These are phyloP conservation scores for Leuciscus idus DNA, from an alignment of 2,113 vertebrate genomes.

Conservation along the genomic window DNA sequence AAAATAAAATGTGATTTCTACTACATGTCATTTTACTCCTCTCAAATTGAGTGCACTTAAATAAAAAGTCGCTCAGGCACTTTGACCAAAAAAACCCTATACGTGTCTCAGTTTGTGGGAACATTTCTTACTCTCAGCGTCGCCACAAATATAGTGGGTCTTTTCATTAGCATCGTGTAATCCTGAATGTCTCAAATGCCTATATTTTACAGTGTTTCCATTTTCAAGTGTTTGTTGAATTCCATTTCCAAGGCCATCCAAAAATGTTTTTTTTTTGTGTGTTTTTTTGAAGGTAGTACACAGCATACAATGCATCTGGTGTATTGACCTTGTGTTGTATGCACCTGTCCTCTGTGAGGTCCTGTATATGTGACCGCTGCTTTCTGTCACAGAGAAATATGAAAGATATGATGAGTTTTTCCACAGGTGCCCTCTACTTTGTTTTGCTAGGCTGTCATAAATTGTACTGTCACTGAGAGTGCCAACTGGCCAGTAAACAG, in stretches of 20 bases:
- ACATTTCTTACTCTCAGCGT: not conserved
- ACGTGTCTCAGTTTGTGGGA: not conserved
- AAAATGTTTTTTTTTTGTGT: not conserved
- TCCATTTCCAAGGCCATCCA: not conserved
- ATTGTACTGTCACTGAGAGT: slow-evolving; percentile 37
- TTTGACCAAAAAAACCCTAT: not conserved
- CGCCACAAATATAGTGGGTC: not conserved
- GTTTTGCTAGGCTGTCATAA: slow-evolving; percentile 54
- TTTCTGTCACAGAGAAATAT: slow-evolving; percentile 25
- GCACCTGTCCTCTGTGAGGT: not conserved
- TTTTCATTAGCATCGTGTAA: not conserved
- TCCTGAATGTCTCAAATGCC: not conserved
- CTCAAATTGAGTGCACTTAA: not conserved
- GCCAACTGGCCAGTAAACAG: slow-evolving; percentile 48
- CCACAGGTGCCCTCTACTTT: slow-evolving; percentile 45
- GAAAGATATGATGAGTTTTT: slow-evolving; percentile 27
- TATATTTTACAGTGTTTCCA: not conserved
- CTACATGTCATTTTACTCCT: not conserved
- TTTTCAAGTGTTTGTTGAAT: not conserved
- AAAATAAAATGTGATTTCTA: not conserved
- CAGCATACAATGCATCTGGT: not conserved
- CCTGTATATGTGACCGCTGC: slow-evolving; percentile 12
- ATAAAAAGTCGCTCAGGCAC: not conserved
- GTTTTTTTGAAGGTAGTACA: not conserved
- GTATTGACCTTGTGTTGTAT: slow-evolving; percentile 20